phyloP scores from a whole-genome alignment of 2,797 vertebrate species.

The Melopsittacus undulatus region DNA sequence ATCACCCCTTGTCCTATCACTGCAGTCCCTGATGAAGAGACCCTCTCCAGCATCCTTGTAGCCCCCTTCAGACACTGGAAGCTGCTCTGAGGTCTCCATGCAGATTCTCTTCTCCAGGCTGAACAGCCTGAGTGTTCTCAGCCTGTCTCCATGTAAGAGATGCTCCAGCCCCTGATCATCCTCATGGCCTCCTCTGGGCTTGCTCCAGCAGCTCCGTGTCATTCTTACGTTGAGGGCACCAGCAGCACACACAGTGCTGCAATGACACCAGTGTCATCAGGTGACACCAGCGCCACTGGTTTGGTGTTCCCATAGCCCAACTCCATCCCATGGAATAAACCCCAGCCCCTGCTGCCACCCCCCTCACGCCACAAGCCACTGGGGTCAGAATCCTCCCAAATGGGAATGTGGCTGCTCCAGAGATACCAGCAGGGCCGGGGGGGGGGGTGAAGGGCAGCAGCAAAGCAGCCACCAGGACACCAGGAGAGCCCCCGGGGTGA shows the following conservation, averaged over 20 bases:
- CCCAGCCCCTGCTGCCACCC: rapidly evolving
- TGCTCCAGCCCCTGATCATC: neutral
- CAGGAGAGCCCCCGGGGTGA: no score
- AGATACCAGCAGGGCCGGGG: neutral
- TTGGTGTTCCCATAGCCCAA: neutral
- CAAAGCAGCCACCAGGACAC: neutral
- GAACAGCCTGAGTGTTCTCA: neutral
- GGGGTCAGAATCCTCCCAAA: neutral
- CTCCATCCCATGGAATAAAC: neutral
- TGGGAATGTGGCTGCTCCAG: neutral
- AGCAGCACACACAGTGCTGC: neutral
- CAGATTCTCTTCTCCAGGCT: neutral
- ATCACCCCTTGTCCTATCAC: neutral
- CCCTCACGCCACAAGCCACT: rapidly evolving
- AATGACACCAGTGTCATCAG: neutral
- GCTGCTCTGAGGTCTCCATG: neutral
- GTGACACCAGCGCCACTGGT: neutral
- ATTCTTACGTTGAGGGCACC: neutral
- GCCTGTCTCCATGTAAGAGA: no score
- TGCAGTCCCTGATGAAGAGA: neutral
- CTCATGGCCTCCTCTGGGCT: neutral
- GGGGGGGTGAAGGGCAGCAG: neutral
- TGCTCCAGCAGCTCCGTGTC: neutral
- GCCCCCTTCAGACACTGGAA: neutral
- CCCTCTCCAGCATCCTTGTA: neutral